Evolutionary conservation across 2,888 invertebrate species (phyloP).

Genomic region (Temnothorax ravouxi): DNA sequence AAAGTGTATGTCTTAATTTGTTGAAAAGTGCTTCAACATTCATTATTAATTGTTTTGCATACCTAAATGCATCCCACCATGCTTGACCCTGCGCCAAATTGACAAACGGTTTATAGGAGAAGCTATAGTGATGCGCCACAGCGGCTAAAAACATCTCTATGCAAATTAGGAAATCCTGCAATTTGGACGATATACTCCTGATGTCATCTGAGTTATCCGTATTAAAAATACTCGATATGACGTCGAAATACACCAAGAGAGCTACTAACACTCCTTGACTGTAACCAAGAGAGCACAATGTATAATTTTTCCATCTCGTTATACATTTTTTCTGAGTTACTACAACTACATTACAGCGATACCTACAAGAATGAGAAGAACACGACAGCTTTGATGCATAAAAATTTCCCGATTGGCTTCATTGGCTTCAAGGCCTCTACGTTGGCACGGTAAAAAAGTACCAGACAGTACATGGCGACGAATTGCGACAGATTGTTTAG

Average conservation of each 20-base stretch:
- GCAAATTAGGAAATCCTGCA: conserved; percentile 98
- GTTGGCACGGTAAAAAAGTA: conserved; percentile 97
- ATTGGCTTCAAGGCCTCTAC: conserved; percentile 95
- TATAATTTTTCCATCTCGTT: conserved; percentile 2
- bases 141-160: conserved; percentile 99
- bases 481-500: conserved; percentile 97
- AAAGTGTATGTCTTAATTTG: neutral
- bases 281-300: conserved; percentile 77
- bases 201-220: conserved; percentile 90
- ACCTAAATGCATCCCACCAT: conserved; percentile 86
- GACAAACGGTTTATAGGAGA: conserved; percentile 96
- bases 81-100: conserved; percentile 86
- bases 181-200: conserved; percentile 92
- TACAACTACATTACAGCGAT: neutral
- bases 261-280: conserved; percentile 98
- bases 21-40: neutral
- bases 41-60: conserved; percentile 15
- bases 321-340: neutral
- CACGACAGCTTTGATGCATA: conserved; percentile 98
- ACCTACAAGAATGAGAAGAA: conserved; percentile 99
- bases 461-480: conserved; percentile 98
- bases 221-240: conserved; percentile 92
- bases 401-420: conserved; percentile 97
- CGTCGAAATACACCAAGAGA: conserved; percentile 93
- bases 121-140: conserved; percentile 97